Percentiles rank a stretch among this genome's conserved stretches.
Conservation (phyloP, 2,888 invertebrate species). For the Dascillus cervinus region DNA sequence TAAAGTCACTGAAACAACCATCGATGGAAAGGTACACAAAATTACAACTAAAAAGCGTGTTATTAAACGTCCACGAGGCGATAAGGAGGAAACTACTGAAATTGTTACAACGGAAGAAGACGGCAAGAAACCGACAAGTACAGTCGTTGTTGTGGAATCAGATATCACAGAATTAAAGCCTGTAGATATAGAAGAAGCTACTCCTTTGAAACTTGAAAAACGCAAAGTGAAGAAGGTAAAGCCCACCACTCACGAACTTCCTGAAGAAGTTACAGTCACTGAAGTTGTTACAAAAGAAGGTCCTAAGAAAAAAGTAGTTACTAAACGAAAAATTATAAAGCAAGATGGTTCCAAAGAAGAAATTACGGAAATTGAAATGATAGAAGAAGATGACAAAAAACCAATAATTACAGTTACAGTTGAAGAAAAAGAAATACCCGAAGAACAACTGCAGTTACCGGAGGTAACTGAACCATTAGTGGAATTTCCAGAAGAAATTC, state of each 20-base stretch:
- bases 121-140: slow-evolving; percentile 25
- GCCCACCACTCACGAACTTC: slow-evolving; percentile 38
- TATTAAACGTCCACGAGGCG: slow-evolving; percentile 25
- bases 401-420: slow-evolving; percentile 27
- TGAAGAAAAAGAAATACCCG: slow-evolving; percentile 20
- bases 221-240: slow-evolving; percentile 29
- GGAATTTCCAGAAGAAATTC: slow-evolving; percentile 27
- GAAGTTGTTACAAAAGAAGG: slow-evolving; percentile 13
- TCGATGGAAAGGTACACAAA: slow-evolving; percentile 26
- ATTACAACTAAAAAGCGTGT: slow-evolving; percentile 21
- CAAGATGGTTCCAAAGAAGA: slow-evolving; percentile 27
- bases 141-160: slow-evolving; percentile 24
- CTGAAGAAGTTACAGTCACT: slow-evolving; percentile 27
- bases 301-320: slow-evolving; percentile 24
- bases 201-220: slow-evolving; percentile 9
- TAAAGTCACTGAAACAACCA: slow-evolving; percentile 32
- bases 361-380: slow-evolving; percentile 34
- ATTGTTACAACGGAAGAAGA: slow-evolving; percentile 33
- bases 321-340: slow-evolving; percentile 35
- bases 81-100: slow-evolving; percentile 28
- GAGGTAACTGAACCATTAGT: slow-evolving; percentile 33
- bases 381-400: slow-evolving; percentile 28
- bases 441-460: slow-evolving; percentile 25
- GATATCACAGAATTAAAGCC: slow-evolving; percentile 18
- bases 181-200: slow-evolving; percentile 21